Conservation (phyloP, 2,113 vertebrate species). For the Mirza zaza region DNA sequence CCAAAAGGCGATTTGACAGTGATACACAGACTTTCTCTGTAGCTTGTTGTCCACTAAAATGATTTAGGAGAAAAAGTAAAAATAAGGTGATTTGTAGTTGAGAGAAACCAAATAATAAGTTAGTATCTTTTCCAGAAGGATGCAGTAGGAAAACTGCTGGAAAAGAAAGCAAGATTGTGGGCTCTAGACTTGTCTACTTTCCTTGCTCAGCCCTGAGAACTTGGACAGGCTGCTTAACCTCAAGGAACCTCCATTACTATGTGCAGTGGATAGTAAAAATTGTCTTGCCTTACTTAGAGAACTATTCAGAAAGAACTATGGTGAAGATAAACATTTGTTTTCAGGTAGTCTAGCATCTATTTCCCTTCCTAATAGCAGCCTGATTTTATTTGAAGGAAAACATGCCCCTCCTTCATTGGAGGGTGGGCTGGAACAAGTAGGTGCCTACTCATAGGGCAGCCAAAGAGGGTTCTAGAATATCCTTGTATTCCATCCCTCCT, state of each 20-base stretch:
- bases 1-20: slow-evolving; percentile 12
- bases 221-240: neutral
- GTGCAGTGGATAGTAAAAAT: rapidly evolving
- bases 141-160: neutral
- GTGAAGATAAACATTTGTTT: neutral
- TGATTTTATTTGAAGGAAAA: neutral
- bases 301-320: neutral
- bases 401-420: neutral
- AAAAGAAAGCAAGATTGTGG: neutral
- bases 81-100: slow-evolving; percentile 35
- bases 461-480: neutral
- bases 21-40: slow-evolving; percentile 17
- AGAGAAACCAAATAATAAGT: slow-evolving; percentile 29
- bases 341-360: neutral
- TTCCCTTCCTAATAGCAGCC: neutral
- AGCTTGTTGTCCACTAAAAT: slow-evolving; percentile 26
- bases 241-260: neutral
- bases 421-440: rapidly evolving
- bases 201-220: neutral
- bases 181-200: neutral
- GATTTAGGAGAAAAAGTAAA: slow-evolving; percentile 38
- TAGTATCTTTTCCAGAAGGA: neutral
- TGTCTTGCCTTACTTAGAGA: neutral
- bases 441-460: neutral
- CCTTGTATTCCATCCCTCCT: neutral